A percentile compares a stretch with the other conserved stretches of the same genome.
phyloP scores from a whole-genome alignment of 1,140 invertebrate species.

The Polyergus mexicanus region DNA sequence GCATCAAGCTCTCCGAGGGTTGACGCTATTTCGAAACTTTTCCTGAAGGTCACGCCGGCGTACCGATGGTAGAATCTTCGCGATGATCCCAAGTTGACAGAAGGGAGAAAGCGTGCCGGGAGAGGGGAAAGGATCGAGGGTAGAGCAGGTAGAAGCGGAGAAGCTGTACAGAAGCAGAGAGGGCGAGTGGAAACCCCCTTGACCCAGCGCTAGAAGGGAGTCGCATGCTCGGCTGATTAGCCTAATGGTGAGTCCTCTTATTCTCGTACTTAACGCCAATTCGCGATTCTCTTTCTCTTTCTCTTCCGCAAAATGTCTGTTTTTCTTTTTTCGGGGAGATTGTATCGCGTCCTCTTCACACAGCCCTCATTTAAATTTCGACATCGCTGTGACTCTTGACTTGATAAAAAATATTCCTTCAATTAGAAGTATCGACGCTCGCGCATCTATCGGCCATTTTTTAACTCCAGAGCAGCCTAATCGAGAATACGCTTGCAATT shows the following conservation, averaged over 20 bases:
- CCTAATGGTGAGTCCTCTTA: constrained; percentile 84
- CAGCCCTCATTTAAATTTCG: constrained; percentile 67
- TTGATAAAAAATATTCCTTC: constrained; percentile 82
- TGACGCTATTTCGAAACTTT: constrained; percentile 13
- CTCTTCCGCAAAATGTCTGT: background rate
- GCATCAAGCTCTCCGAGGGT: background rate
- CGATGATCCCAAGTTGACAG: constrained; percentile 10
- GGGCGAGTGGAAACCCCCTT: constrained; percentile 80
- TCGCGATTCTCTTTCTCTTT: constrained; percentile 72
- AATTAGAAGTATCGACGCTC: constrained; percentile 84
- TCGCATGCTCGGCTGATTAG: constrained; percentile 84
- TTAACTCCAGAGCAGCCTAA: constrained; percentile 45
- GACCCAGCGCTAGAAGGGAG: constrained; percentile 79
- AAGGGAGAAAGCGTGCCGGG: constrained; percentile 29
- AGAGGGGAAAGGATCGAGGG: constrained; percentile 20
- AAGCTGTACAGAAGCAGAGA: constrained; percentile 74
- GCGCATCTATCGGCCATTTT: constrained; percentile 57
- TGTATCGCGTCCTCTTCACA: constrained; percentile 61
- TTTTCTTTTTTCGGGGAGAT: constrained; percentile 55
- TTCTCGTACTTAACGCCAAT: constrained; percentile 84
- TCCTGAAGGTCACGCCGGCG: background rate
- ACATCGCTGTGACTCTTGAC: constrained; percentile 76
- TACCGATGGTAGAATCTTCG: constrained; percentile 16
- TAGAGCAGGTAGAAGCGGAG: constrained; percentile 54
- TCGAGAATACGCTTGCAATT: constrained; percentile 18